Evolutionary conservation across 1,140 invertebrate species (phyloP).

Genomic region (Gryon sp.): DNA sequence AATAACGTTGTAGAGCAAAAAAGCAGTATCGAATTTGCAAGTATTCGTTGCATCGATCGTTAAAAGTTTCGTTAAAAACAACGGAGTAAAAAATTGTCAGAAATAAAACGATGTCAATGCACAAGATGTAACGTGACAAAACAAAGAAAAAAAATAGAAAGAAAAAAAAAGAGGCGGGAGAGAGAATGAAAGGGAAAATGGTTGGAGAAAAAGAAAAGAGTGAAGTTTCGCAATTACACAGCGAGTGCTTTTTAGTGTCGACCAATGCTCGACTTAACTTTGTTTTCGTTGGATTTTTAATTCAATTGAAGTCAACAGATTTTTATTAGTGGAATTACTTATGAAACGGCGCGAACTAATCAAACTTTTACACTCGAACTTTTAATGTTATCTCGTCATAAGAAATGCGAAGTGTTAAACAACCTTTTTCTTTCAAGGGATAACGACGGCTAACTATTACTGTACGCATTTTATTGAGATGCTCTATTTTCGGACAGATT

Average conservation of each 20-base stretch:
- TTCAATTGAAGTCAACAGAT: slow-evolving; percentile 23
- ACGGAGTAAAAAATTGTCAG: too few relatives aligned
- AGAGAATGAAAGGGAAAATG: not conserved
- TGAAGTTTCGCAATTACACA: slow-evolving; percentile 40
- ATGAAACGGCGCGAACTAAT: slow-evolving; percentile 7
- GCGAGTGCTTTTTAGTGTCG: slow-evolving; percentile 24
- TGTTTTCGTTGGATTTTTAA: slow-evolving; percentile 28
- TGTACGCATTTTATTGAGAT: not conserved
- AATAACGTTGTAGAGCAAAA: slow-evolving; percentile 13
- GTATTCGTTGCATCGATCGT: slow-evolving; percentile 1
- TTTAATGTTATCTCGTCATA: slow-evolving; percentile 6
- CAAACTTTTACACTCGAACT: slow-evolving; percentile 23
- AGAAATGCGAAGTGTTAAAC: not conserved
- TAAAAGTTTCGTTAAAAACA: slow-evolving; percentile 16
- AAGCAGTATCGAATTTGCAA: slow-evolving; percentile 4
- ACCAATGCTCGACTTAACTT: slow-evolving; percentile 20
- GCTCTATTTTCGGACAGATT: too few relatives aligned
- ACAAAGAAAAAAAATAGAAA: not conserved
- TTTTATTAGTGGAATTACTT: slow-evolving; percentile 28
- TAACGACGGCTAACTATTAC: not conserved
- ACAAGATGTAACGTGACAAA: not conserved
- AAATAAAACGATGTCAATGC: slow-evolving; percentile 5
- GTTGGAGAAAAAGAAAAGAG: not conserved
- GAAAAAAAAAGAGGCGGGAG: not conserved
- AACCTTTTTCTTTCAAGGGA: not conserved